phyloP scores from a whole-genome alignment of 1,140 invertebrate species.

The Drosophila kikkawai region DNA sequence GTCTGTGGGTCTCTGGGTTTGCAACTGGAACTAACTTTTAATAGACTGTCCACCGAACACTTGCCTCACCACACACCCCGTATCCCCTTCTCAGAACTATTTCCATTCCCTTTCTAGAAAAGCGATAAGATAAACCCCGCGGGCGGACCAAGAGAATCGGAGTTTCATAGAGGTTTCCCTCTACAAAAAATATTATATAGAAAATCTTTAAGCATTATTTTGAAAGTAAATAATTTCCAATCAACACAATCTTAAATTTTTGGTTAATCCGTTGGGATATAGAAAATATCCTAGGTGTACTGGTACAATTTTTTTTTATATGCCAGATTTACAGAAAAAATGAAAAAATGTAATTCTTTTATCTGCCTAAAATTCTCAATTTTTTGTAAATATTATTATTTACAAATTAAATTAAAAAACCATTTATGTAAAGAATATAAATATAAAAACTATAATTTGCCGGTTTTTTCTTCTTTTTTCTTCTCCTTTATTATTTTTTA shows the following conservation, averaged over 20 bases:
- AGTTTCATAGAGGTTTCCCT: constrained; percentile 6
- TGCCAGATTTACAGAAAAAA: background rate
- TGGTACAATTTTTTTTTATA: background rate
- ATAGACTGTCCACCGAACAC: constrained; percentile 11
- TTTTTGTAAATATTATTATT: background rate
- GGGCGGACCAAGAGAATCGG: constrained; percentile 6
- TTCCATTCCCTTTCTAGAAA: constrained; percentile 4
- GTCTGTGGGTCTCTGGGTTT: constrained; percentile 19
- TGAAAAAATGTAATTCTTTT: background rate
- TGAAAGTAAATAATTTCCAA: background rate
- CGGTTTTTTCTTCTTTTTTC: background rate
- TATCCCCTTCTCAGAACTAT: background rate
- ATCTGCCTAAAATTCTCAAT: background rate
- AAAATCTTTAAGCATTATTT: background rate
- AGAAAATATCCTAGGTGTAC: background rate
- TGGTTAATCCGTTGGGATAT: background rate
- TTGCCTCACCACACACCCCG: background rate
- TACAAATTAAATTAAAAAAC: background rate
- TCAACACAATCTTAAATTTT: too few relatives aligned
- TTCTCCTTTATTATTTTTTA: background rate
- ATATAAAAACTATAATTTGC: background rate
- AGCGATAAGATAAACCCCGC: constrained; percentile 42
- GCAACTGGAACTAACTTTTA: constrained; percentile 30
- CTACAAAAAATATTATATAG: background rate
- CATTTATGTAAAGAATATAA: background rate